Conservation (phyloP, 2,797 vertebrate genomes). For the Propithecus deckenii region DNA sequence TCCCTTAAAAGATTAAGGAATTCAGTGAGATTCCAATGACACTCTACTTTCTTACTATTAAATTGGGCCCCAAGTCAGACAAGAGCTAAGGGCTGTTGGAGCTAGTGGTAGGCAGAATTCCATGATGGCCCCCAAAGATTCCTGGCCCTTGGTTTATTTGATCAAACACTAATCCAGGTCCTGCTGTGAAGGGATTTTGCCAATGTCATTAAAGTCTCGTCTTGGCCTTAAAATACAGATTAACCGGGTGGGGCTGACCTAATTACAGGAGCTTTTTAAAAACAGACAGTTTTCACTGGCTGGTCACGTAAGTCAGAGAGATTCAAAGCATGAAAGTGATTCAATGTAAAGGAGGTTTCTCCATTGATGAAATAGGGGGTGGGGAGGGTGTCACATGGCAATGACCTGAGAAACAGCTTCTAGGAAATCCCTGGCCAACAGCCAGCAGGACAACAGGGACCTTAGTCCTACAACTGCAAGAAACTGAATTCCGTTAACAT, state of each 20-base stretch:
- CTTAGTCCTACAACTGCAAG: background rate
- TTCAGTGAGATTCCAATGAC: background rate
- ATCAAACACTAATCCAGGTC: background rate
- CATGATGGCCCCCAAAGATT: background rate
- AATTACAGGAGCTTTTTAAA: background rate
- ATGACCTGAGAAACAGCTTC: background rate
- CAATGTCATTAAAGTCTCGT: background rate
- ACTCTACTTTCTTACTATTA: background rate
- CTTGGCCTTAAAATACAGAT: slow-evolving; percentile 1
- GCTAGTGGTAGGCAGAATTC: background rate
- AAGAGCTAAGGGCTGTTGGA: background rate
- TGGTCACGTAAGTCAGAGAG: background rate
- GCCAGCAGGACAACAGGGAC: background rate
- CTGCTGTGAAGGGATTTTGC: background rate
- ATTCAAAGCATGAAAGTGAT: background rate
- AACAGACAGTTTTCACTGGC: background rate
- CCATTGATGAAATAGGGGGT: background rate
- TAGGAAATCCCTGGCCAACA: background rate
- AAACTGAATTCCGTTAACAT: background rate
- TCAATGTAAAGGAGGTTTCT: background rate
- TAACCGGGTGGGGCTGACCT: background rate
- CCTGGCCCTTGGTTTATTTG: background rate
- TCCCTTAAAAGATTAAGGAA: background rate
- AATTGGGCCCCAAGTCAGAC: background rate
- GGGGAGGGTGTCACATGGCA: background rate